phyloP scores from a whole-genome alignment of 2,113 vertebrate species.

The Aspiorhynchus laticeps region DNA sequence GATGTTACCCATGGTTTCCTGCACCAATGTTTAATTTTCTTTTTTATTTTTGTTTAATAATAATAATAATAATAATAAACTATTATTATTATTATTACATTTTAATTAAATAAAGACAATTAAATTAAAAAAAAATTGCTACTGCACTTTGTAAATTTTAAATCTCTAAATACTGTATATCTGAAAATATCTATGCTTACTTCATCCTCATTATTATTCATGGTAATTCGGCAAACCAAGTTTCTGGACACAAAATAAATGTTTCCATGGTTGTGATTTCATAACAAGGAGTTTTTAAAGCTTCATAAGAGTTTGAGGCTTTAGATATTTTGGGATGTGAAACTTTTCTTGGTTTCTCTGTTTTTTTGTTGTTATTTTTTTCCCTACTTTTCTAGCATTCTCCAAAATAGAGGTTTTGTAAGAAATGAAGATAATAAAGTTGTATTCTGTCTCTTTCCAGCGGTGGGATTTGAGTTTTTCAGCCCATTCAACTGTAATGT shows the following conservation, averaged over 20 bases:
- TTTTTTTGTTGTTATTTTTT: too few species aligned
- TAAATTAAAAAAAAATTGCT: too few species aligned
- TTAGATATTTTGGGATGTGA: background rate
- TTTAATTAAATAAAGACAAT: too few species aligned
- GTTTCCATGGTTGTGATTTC: background rate
- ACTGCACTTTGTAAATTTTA: background rate
- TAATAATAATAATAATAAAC: too few species aligned
- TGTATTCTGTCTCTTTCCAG: constrained; percentile 39
- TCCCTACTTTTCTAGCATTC: background rate
- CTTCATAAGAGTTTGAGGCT: background rate
- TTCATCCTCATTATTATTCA: background rate
- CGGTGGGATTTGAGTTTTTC: constrained; percentile 25
- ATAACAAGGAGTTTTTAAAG: background rate
- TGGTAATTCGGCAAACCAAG: background rate
- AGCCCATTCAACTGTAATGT: constrained; percentile 35
- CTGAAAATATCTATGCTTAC: background rate
- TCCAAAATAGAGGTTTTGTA: background rate
- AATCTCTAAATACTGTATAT: background rate
- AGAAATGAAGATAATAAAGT: constrained; percentile 16
- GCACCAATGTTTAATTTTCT: background rate
- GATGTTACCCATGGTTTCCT: background rate
- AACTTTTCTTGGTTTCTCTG: background rate
- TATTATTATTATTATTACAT: too few species aligned
- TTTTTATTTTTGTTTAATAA: too few species aligned
- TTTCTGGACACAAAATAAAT: constrained; percentile 1